These are phyloP conservation scores for Otis tarda DNA, from an alignment of 2,113 vertebrate species.

Conservation along the genomic window DNA sequence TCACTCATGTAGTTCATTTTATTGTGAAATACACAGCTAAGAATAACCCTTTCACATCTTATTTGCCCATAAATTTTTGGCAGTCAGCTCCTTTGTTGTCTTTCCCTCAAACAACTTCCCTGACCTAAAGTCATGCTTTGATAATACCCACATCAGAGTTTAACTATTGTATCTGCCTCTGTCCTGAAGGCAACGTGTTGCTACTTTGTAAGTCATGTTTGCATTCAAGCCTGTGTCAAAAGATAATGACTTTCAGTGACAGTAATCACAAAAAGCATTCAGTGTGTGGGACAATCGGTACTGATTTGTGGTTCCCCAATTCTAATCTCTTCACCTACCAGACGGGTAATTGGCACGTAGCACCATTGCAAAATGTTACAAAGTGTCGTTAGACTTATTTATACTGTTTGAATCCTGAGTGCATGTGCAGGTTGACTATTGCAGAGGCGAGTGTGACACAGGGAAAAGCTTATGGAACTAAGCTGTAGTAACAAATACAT, in stretches of 20 bases:
- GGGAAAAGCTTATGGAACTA: background rate
- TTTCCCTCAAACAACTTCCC: background rate
- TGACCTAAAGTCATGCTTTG: background rate
- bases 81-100: conserved; percentile 9
- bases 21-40: background rate
- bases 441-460: rapidly evolving
- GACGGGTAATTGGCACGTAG: background rate
- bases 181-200: background rate
- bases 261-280: background rate
- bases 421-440: background rate
- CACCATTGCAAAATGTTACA: background rate
- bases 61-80: background rate
- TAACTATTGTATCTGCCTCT: background rate
- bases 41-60: background rate
- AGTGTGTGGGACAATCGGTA: rapidly evolving
- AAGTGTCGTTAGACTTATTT: background rate
- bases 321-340: background rate
- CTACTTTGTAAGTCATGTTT: background rate
- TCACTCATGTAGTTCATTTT: background rate
- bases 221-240: background rate
- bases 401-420: no score
- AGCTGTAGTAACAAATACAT: background rate
- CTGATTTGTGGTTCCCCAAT: background rate
- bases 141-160: background rate
- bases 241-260: background rate